Evolutionary conservation across 1,140 invertebrate species (phyloP).

Genomic region (Goniozus legneri): DNA sequence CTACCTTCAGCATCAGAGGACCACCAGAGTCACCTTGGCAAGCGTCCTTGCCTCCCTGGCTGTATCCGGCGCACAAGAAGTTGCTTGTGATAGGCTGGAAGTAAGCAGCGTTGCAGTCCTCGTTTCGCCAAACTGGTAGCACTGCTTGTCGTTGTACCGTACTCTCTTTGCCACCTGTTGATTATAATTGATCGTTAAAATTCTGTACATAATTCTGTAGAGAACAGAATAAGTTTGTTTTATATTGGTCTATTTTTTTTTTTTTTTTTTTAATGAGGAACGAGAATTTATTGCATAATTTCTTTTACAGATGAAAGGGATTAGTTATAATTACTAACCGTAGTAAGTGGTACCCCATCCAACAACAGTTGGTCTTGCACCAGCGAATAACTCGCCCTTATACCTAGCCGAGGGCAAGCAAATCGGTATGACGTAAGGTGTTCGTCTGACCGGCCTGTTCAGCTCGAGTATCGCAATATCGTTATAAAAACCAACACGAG

Average conservation of each 20-base stretch:
- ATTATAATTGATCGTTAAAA: slow-evolving; percentile 14
- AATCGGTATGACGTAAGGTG: slow-evolving; percentile 82
- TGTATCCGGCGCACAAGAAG: slow-evolving; percentile 88
- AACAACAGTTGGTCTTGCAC: slow-evolving; percentile 76
- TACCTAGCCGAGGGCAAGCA: slow-evolving; percentile 70
- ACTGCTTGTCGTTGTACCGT: slow-evolving; percentile 78
- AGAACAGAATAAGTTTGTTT: neutral
- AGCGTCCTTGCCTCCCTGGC: slow-evolving; percentile 86
- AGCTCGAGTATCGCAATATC: slow-evolving; percentile 84
- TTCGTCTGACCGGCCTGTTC: slow-evolving; percentile 68
- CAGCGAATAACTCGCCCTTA: slow-evolving; percentile 62
- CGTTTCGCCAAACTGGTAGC: slow-evolving; percentile 86
- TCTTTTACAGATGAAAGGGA: too few species aligned
- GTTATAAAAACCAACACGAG: slow-evolving; percentile 84
- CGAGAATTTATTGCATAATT: too few species aligned
- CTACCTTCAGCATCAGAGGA: slow-evolving; percentile 75
- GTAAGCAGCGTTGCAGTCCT: slow-evolving; percentile 85
- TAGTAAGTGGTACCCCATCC: slow-evolving; percentile 90
- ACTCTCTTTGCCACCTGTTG: slow-evolving; percentile 73
- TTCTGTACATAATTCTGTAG: neutral
- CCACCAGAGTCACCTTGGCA: slow-evolving; percentile 80
- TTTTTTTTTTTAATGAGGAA: too few species aligned
- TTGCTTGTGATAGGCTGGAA: slow-evolving; percentile 89
- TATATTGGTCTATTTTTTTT: too few species aligned
- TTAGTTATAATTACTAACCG: slow-evolving; percentile 46